phyloP scores from a whole-genome alignment of 2,888 invertebrate genomes.

The Buathra laborator region DNA sequence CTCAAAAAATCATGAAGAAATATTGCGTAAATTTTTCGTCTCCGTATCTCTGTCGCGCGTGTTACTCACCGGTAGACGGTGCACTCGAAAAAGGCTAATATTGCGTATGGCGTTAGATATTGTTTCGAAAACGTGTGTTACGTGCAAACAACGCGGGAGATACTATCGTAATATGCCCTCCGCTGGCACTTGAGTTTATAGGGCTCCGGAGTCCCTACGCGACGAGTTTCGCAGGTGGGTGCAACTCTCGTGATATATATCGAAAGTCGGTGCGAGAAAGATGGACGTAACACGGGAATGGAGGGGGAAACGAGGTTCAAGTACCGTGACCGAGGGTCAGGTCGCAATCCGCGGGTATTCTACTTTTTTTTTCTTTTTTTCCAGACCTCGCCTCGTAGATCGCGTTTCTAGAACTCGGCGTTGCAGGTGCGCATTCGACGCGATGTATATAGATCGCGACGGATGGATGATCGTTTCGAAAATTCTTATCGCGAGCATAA shows the following conservation, averaged over 20 bases:
- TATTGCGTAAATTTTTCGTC: not conserved
- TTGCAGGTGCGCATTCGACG: constrained; percentile 31
- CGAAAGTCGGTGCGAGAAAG: constrained; percentile 62
- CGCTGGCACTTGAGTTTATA: constrained; percentile 46
- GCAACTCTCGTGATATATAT: constrained; percentile 66
- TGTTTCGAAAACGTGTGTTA: constrained; percentile 56
- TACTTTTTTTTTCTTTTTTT: constrained; percentile 63
- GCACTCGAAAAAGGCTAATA: constrained; percentile 2
- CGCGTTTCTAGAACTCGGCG: constrained; percentile 29
- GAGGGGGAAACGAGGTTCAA: constrained; percentile 68
- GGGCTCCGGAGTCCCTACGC: constrained; percentile 49
- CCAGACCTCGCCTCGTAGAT: constrained; percentile 27
- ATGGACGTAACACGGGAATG: constrained; percentile 56
- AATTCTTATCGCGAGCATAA: not conserved
- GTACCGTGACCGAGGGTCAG: constrained; percentile 77
- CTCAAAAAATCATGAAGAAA: not conserved
- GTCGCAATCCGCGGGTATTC: constrained; percentile 65
- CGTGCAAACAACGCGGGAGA: constrained; percentile 48
- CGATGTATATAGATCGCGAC: constrained; percentile 37
- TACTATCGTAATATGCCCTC: constrained; percentile 58
- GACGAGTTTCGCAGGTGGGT: constrained; percentile 59
- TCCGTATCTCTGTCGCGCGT: not conserved
- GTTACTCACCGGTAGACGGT: constrained; percentile 30
- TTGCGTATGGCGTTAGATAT: constrained; percentile 44
- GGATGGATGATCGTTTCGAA: not conserved